Percentiles rank a stretch among this genome's conserved stretches.
These are phyloP conservation scores for Neria commutata DNA, from an alignment of 2,888 invertebrate species.

Conservation along the genomic window DNA sequence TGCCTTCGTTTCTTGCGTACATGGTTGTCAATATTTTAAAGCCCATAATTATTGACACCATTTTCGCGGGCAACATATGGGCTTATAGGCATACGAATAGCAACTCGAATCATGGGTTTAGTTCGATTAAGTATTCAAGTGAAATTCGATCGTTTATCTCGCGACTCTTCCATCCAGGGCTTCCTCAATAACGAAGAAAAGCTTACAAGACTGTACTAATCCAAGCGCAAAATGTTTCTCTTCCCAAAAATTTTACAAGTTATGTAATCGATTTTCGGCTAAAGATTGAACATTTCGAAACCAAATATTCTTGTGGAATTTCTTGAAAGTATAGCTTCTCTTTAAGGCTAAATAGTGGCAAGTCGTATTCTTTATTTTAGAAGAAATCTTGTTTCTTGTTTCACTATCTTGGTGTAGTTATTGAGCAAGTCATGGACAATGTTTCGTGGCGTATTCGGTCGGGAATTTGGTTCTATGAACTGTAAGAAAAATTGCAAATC, in stretches of 20 bases:
- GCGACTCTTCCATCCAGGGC: neutral
- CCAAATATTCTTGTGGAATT: constrained; percentile 44
- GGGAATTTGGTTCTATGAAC: neutral
- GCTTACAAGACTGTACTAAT: constrained; percentile 40
- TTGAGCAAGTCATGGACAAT: neutral
- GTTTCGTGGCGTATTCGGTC: neutral
- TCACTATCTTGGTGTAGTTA: neutral
- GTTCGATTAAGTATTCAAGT: neutral
- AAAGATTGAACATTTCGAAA: constrained; percentile 44
- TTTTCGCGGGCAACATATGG: constrained; percentile 37
- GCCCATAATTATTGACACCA: constrained; percentile 40
- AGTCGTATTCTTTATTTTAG: constrained; percentile 40
- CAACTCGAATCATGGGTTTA: constrained; percentile 20
- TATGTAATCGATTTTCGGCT: constrained; percentile 34
- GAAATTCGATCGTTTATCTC: constrained; percentile 11
- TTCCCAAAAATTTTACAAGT: constrained; percentile 36
- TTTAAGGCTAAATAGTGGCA: constrained; percentile 22
- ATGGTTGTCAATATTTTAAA: constrained; percentile 33
- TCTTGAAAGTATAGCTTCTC: constrained; percentile 36
- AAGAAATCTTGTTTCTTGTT: constrained; percentile 19
- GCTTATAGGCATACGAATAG: constrained; percentile 38
- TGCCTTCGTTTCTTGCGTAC: constrained; percentile 33
- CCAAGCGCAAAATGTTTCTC: constrained; percentile 50
- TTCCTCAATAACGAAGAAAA: constrained; percentile 26
- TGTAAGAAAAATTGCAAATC: too few relatives aligned